These are phyloP conservation scores for Carterocephalus palaemon DNA, from an alignment of 2,888 invertebrate genomes.

Conservation along the genomic window DNA sequence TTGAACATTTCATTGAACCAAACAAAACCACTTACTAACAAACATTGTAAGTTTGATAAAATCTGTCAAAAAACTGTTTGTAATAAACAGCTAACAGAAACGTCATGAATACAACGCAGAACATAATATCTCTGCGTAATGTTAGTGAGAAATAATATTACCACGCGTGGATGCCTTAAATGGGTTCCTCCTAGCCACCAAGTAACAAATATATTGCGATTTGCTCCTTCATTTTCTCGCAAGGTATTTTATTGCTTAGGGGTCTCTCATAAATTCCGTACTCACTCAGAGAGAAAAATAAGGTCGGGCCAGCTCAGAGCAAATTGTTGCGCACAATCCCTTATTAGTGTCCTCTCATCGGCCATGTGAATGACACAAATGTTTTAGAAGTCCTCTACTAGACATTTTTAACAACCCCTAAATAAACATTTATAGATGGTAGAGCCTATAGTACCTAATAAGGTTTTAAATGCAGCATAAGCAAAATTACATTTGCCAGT, in stretches of 20 bases:
- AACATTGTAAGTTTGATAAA: not conserved
- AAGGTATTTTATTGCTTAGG: slow-evolving; percentile 78
- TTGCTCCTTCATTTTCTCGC: slow-evolving; percentile 77
- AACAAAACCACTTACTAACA: slow-evolving; percentile 7
- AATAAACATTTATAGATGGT: no score
- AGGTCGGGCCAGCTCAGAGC: slow-evolving; percentile 59
- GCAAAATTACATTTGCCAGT: no score
- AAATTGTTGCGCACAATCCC: slow-evolving; percentile 67
- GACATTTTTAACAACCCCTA: no score
- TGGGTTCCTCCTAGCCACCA: slow-evolving; percentile 66
- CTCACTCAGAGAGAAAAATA: slow-evolving; percentile 76
- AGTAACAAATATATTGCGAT: slow-evolving; percentile 77
- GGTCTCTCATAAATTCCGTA: slow-evolving; percentile 74
- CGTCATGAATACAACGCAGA: slow-evolving; percentile 12
- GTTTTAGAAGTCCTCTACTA: slow-evolving; percentile 1
- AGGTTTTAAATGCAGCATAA: no score
- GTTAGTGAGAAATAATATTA: slow-evolving; percentile 48
- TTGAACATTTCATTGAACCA: no score
- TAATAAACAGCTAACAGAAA: slow-evolving; percentile 2
- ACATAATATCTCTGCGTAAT: slow-evolving; percentile 26
- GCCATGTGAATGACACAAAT: slow-evolving; percentile 37
- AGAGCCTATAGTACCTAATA: no score
- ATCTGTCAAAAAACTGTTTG: not conserved
- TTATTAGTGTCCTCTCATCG: slow-evolving; percentile 67
- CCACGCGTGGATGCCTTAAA: slow-evolving; percentile 63